Evolutionary conservation across 2,888 invertebrate genomes (phyloP).

Genomic region (Drosophila subquinaria): DNA sequence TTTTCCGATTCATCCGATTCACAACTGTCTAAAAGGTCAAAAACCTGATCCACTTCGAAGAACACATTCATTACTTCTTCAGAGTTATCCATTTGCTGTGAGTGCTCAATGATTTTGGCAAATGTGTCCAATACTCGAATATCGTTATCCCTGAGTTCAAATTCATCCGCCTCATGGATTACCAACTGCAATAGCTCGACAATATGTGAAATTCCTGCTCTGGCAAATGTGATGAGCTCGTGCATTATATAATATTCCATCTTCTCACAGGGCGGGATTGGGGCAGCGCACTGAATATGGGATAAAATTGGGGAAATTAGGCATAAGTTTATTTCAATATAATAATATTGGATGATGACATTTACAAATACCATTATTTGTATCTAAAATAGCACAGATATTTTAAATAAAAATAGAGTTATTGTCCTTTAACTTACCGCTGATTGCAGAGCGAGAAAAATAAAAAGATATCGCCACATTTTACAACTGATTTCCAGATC

Average conservation of each 20-base stretch:
- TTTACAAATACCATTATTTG: too few relatives aligned
- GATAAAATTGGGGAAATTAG: neutral
- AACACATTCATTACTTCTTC: conserved; percentile 30
- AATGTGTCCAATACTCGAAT: conserved; percentile 10
- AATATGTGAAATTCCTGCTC: conserved; percentile 20
- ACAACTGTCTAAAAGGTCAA: conserved; percentile 13
- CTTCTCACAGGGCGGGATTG: conserved; percentile 37
- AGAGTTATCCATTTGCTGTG: conserved; percentile 17
- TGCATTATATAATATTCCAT: conserved; percentile 30
- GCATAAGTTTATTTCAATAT: neutral
- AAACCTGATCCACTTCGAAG: conserved; percentile 25
- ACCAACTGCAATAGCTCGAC: conserved; percentile 41
- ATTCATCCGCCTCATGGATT: conserved; percentile 35
- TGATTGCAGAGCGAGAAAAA: conserved; percentile 27
- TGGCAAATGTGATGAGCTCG: conserved; percentile 37
- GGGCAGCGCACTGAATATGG: conserved; percentile 27
- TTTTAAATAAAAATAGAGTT: too few relatives aligned
- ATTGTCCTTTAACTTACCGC: conserved; percentile 36
- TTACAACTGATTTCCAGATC: conserved; percentile 14
- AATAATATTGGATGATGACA: too few relatives aligned
- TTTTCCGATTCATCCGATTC: conserved; percentile 15
- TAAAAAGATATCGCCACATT: conserved; percentile 45
- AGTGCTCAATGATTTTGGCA: conserved; percentile 19
- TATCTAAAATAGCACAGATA: too few relatives aligned
- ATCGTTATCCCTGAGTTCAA: conserved; percentile 18